Conservation (phyloP, 2,113 vertebrate species). For the Rhea pennata region DNA sequence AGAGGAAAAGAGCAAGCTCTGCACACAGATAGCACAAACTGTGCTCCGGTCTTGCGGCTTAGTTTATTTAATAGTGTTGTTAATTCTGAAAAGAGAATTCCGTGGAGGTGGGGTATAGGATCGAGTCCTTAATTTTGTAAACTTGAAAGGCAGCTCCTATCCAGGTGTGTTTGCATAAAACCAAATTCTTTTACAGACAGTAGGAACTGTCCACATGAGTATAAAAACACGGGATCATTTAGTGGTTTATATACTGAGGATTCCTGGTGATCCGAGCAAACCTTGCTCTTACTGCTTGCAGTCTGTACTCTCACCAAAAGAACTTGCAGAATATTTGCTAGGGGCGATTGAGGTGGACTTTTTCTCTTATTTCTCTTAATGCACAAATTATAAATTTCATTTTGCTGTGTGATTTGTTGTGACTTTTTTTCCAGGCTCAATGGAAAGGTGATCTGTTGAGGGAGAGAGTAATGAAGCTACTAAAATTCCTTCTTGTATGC, state of each 20-base stretch:
- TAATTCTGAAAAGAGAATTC: not conserved
- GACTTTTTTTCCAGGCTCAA: not conserved
- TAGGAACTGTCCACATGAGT: not conserved
- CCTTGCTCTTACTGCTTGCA: not conserved
- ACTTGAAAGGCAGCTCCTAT: not conserved
- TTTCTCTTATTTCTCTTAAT: not conserved
- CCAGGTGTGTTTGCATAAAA: not conserved
- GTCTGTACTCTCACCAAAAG: not conserved
- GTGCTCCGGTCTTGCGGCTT: constrained; percentile 34
- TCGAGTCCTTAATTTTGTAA: not conserved
- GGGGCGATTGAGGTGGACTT: not conserved
- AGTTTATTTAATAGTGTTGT: not conserved
- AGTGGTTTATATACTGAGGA: not conserved
- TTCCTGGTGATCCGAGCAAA: not conserved
- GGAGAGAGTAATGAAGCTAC: not conserved
- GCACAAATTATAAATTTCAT: not conserved
- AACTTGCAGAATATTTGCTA: not conserved
- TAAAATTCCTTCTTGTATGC: not conserved
- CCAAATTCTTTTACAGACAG: not conserved
- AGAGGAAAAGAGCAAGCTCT: constrained; percentile 40
- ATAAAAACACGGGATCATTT: not conserved
- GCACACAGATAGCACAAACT: not conserved
- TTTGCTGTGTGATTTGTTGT: not conserved
- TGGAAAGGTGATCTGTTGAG: not conserved
- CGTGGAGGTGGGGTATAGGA: not conserved